A percentile compares a stretch with the other conserved stretches of the same genome.
Evolutionary conservation across 2,888 invertebrate species (phyloP).

Genomic region (Gasteruption jaculator): DNA sequence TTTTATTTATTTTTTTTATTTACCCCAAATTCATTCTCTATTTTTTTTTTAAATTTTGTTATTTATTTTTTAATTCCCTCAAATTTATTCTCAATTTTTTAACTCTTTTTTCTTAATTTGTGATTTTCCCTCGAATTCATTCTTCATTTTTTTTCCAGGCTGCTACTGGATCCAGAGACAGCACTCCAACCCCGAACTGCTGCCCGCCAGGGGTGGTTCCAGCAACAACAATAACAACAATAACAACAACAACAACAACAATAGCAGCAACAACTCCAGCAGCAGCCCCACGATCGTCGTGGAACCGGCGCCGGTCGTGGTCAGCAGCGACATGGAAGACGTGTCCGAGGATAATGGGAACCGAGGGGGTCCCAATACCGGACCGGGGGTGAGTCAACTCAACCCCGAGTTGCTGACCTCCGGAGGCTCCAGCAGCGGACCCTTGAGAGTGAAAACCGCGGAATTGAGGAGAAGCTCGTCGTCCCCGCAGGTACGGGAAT

Average conservation of each 20-base stretch:
- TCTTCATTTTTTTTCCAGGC: no score
- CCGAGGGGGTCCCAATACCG: not conserved
- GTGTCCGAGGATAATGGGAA: slow-evolving; percentile 25
- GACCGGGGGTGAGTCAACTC: slow-evolving; percentile 10
- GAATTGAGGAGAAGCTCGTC: slow-evolving; percentile 61
- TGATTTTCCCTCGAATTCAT: no score
- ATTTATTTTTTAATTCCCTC: no score
- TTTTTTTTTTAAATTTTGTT: no score
- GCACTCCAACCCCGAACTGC: slow-evolving; percentile 53
- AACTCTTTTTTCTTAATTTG: no score
- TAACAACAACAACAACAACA: no score
- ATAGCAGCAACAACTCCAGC: no score
- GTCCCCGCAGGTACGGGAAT: slow-evolving; percentile 61
- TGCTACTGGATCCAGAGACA: slow-evolving; percentile 53
- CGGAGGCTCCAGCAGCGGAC: slow-evolving; percentile 34
- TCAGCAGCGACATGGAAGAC: slow-evolving; percentile 39
- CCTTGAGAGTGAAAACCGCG: slow-evolving; percentile 56
- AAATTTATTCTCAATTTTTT: no score
- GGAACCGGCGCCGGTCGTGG: slow-evolving; percentile 43
- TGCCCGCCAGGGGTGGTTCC: slow-evolving; percentile 39
- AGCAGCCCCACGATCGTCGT: slow-evolving; percentile 36
- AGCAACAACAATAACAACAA: slow-evolving; percentile 25
- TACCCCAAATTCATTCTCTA: no score
- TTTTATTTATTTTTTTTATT: no score
- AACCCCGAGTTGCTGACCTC: no score